Conservation (phyloP, 1,140 invertebrate genomes). For the Chironomus tepperi region DNA sequence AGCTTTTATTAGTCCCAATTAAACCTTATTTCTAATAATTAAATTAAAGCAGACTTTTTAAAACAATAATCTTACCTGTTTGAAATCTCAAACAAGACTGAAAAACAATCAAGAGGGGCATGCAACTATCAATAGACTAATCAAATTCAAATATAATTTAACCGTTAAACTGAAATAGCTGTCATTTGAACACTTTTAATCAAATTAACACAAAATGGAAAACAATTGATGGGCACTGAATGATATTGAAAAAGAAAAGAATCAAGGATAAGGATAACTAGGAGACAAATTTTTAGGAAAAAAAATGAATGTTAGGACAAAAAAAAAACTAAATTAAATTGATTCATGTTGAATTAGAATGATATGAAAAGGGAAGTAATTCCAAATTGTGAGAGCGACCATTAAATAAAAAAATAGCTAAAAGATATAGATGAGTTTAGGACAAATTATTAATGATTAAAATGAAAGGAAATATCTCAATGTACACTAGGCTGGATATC, state of each 20-base stretch:
- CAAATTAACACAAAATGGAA: too few species aligned
- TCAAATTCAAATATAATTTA: background rate
- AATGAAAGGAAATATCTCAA: too few species aligned
- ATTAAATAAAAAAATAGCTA: background rate
- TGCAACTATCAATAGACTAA: background rate
- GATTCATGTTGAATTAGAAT: constrained; percentile 8
- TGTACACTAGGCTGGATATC: too few species aligned
- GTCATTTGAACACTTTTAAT: too few species aligned
- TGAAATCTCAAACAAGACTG: background rate
- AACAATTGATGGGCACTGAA: background rate
- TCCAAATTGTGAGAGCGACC: background rate
- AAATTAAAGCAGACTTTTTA: too few species aligned
- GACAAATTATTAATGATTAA: background rate
- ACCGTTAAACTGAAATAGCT: too few species aligned
- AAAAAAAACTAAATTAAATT: background rate
- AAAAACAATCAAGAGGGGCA: background rate
- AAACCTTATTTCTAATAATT: too few species aligned
- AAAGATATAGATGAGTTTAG: background rate
- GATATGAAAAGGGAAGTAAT: background rate
- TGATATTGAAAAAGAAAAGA: background rate
- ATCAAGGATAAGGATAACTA: background rate
- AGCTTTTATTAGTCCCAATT: too few species aligned
- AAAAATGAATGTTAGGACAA: too few species aligned
- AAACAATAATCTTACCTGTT: too few species aligned
- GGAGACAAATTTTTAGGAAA: too few species aligned